phyloP scores from a whole-genome alignment of 2,113 vertebrate genomes.

The Malaclemys terrapin region DNA sequence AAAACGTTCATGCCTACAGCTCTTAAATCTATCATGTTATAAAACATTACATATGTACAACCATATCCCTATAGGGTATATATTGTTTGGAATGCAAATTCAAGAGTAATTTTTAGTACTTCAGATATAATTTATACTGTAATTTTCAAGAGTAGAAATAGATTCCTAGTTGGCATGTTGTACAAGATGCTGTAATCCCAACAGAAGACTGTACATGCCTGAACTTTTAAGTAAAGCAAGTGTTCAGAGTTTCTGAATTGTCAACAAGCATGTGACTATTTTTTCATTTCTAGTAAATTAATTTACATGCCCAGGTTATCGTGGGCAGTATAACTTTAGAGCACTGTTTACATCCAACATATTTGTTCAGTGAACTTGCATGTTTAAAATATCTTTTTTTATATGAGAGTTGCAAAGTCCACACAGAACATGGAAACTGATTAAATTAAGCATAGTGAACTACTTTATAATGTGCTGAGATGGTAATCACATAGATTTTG shows the following conservation, averaged over 20 bases:
- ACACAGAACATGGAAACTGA: not conserved
- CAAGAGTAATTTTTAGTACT: not conserved
- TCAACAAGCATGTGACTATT: not conserved
- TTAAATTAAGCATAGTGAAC: not conserved
- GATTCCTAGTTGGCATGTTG: not conserved
- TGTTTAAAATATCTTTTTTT: not conserved
- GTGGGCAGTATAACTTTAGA: not conserved
- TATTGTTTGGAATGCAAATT: no score
- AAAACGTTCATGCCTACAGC: no score
- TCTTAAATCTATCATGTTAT: no score
- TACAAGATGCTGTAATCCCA: not conserved
- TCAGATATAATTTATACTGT: not conserved
- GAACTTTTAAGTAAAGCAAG: not conserved
- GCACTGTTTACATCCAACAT: not conserved
- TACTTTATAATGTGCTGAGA: not conserved
- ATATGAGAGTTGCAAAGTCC: not conserved
- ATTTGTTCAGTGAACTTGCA: not conserved
- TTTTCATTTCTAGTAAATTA: not conserved
- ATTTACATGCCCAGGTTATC: not conserved
- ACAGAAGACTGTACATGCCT: not conserved
- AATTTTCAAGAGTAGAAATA: not conserved
- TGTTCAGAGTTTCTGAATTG: not conserved
- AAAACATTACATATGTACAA: no score
- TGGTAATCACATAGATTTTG: not conserved
- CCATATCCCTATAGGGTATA: no score